Evolutionary conservation across 1,140 invertebrate species (phyloP).

Genomic region (Macrobrachium rosenbergii): DNA sequence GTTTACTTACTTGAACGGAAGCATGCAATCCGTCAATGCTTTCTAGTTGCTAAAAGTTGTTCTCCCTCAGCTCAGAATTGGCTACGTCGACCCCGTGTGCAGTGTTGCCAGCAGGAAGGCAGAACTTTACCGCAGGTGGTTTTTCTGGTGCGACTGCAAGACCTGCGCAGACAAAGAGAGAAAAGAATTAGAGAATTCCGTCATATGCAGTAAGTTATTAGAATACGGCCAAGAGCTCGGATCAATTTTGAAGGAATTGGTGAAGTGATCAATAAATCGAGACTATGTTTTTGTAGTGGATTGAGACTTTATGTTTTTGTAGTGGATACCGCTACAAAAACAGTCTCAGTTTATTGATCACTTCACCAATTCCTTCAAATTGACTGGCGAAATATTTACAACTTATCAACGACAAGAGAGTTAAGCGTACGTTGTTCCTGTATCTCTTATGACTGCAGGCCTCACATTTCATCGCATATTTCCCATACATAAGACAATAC

Average conservation of each 20-base stretch:
- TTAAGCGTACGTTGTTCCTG: not conserved
- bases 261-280: not conserved
- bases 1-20: too few relatives aligned
- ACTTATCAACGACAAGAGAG: too few relatives aligned
- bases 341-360: too few relatives aligned
- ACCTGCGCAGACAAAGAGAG: conserved; percentile 26
- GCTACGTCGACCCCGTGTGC: conserved; percentile 43
- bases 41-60: too few relatives aligned
- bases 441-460: too few relatives aligned
- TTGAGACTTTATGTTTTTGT: too few relatives aligned
- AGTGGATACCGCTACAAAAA: too few relatives aligned
- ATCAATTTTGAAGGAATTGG: not conserved
- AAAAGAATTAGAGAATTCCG: conserved; percentile 20
- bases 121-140: conserved; percentile 42
- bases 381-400: too few relatives aligned
- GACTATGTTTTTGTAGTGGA: too few relatives aligned
- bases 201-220: conserved; percentile 37
- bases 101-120: conserved; percentile 11
- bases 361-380: too few relatives aligned
- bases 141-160: conserved; percentile 52
- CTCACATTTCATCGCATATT: too few relatives aligned
- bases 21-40: too few relatives aligned
- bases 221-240: not conserved
- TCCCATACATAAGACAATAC: not conserved
- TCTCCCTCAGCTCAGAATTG: conserved; percentile 3